Conservation (phyloP, 1,140 invertebrate species). For the Cylas formicarius region DNA sequence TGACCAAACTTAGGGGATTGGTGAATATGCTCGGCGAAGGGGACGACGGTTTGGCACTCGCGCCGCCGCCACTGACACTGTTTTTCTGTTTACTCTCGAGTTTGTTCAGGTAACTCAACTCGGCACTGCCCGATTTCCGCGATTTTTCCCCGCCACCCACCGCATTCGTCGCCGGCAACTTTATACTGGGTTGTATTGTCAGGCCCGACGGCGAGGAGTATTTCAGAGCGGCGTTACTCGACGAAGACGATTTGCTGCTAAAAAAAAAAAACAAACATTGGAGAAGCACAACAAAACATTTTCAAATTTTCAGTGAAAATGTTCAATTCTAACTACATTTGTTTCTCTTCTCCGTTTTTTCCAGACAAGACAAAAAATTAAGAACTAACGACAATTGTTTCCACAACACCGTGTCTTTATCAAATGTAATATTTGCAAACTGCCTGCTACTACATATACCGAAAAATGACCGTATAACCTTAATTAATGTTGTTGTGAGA, state of each 20-base stretch:
- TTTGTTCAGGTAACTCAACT: slow-evolving; percentile 31
- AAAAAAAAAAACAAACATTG: too few species aligned
- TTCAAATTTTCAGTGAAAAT: too few species aligned
- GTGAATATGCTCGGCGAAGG: slow-evolving; percentile 38
- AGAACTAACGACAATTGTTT: too few species aligned
- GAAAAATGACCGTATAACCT: too few species aligned
- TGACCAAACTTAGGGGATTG: slow-evolving; percentile 38
- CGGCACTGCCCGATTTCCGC: slow-evolving; percentile 19
- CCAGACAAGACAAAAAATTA: too few species aligned
- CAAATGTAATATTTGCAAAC: too few species aligned
- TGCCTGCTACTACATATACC: too few species aligned
- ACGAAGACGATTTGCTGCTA: slow-evolving; percentile 20
- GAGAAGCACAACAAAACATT: too few species aligned
- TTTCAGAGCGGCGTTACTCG: slow-evolving; percentile 24
- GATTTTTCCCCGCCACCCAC: slow-evolving; percentile 18
- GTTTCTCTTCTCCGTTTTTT: too few species aligned
- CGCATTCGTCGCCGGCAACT: slow-evolving; percentile 19
- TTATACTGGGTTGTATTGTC: slow-evolving; percentile 34
- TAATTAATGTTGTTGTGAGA: too few species aligned
- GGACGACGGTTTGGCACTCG: slow-evolving; percentile 20
- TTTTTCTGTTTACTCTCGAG: slow-evolving; percentile 29
- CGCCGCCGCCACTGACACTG: slow-evolving; percentile 18
- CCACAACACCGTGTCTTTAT: too few species aligned
- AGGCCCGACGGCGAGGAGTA: slow-evolving; percentile 30
- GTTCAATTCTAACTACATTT: too few species aligned